Evolutionary conservation across 2,797 vertebrate species (phyloP), one percentile per base, ranked within the genome.

Genomic region (Xerus rutilus): DNA sequence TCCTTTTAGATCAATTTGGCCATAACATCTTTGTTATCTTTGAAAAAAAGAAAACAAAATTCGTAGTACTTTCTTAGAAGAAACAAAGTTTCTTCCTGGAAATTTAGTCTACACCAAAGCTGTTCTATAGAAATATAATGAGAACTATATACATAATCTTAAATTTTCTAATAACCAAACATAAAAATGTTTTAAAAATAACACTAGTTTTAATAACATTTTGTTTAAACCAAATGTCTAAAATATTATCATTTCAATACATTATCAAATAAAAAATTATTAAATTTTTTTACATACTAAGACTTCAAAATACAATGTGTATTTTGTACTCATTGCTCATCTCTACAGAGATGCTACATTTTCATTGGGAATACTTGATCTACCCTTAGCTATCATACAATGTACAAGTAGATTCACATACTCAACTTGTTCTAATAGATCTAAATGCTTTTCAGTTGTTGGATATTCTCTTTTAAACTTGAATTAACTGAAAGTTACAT

Each of bases 151-250:
- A 39, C 5, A 0, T 25, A 91, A 83, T 47, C 83, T 89, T 52
- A 28, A 91, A 57, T 70, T 85, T 96, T 52, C 59, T 92, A 93
- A 88, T 47, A 72, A 70, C 18, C 28, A 65, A n/a, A 94, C 92
- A 78, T 62, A 49, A 94, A 87, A 54, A 67, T 45, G 45, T 62
- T 18, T 59, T 67, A 93, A 12, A 94, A 92, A 74, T 84, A 6
- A 49, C 76, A 74, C 59, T 77, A 84, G 54, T 93, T 88, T 87
- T 96, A 84, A 79, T 78, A 77, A 77, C 18, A 90, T 78, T 79
- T 85, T 59, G 91, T 65, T 90, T 93, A 91, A 74, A 23, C 15
- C 7, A 96, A 30, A 69, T 67, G n/a, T 35, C 47, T 52, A 76
- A 96, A 74, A 52, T 91, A 70, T 54, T 86, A 47, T 83, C 57